These are phyloP conservation scores for Taeniopygia guttata DNA, from an alignment of 2,797 vertebrate species.

Conservation along the genomic window DNA sequence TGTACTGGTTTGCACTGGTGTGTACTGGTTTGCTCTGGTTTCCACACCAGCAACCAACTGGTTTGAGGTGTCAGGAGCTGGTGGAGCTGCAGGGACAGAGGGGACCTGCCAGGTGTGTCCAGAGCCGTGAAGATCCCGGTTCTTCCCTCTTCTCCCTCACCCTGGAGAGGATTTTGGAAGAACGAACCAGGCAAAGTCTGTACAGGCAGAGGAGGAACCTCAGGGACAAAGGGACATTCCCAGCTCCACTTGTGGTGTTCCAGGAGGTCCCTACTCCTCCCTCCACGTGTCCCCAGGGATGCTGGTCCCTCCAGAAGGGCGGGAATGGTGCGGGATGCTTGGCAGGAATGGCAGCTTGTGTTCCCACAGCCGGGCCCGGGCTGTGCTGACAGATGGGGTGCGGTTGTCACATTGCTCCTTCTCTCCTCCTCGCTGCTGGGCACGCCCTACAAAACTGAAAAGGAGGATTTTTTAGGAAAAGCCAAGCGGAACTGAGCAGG, in stretches of 20 bases:
- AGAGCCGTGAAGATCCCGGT: accelerated
- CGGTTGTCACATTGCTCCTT: not conserved
- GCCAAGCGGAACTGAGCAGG: not conserved
- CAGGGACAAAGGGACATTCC: not conserved
- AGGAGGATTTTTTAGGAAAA: not conserved
- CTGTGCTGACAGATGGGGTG: not conserved
- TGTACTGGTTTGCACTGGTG: accelerated
- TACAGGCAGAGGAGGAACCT: not conserved
- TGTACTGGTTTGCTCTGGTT: not conserved
- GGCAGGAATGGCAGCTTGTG: accelerated
- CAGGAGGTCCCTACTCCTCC: not conserved
- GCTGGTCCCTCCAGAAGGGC: not conserved
- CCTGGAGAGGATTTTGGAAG: not conserved
- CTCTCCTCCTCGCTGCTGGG: no score
- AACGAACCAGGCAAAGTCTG: not conserved
- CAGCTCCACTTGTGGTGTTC: not conserved
- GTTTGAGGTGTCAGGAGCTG: not conserved
- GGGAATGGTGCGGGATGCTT: not conserved
- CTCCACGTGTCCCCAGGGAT: accelerated
- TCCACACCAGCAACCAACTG: not conserved
- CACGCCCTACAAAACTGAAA: not conserved
- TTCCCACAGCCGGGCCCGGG: not conserved
- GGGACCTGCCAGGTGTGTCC: not conserved
- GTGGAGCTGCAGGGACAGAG: not conserved
- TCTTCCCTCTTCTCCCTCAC: not conserved